Percentiles rank a stretch among this genome's conserved stretches.
phyloP scores from a whole-genome alignment of 2,113 vertebrate species.

The Rhagologus leucostigma region DNA sequence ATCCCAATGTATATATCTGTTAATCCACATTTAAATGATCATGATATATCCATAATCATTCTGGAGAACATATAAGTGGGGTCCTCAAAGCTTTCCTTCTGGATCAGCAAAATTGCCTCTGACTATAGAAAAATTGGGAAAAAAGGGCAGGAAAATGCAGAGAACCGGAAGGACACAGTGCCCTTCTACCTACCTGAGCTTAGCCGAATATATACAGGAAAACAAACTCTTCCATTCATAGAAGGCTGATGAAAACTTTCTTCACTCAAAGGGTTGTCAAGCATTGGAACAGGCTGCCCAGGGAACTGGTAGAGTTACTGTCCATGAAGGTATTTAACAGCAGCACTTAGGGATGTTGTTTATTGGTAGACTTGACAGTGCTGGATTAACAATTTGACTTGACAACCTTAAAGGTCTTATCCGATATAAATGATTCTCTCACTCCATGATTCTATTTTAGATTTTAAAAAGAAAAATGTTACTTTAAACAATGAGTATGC shows the following conservation, averaged over 20 bases:
- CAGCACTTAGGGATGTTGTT: background rate
- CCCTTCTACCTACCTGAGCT: background rate
- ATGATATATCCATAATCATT: background rate
- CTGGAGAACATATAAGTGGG: background rate
- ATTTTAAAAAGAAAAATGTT: background rate
- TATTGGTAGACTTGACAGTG: background rate
- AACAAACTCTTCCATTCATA: background rate
- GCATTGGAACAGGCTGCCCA: background rate
- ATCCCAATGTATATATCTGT: background rate
- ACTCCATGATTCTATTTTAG: background rate
- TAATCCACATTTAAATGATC: background rate
- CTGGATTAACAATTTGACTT: background rate
- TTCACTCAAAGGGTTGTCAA: background rate
- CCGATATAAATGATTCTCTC: background rate
- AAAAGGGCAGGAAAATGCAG: accelerated
- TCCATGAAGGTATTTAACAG: background rate
- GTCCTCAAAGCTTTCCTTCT: background rate
- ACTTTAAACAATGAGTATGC: background rate
- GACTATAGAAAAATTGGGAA: background rate
- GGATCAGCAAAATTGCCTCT: background rate
- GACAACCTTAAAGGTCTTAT: background rate
- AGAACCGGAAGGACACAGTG: accelerated
- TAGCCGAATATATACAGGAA: background rate
- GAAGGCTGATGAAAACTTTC: background rate
- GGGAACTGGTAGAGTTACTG: background rate